Percentiles rank a stretch among this genome's conserved stretches.
Conservation (phyloP, 2,888 invertebrate species). For the Gonocerus acuteangulatus region DNA sequence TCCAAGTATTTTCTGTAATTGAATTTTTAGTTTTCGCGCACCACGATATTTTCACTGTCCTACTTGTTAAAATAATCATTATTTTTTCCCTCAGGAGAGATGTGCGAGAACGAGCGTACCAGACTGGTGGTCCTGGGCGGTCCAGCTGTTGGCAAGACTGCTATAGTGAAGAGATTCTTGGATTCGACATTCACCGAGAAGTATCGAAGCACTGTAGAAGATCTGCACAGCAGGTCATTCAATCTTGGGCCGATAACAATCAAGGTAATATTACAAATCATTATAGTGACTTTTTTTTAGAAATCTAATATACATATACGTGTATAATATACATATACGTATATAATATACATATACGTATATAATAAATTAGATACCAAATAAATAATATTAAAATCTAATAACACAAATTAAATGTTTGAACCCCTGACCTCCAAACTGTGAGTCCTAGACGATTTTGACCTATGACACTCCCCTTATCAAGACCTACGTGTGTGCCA, state of each 20-base stretch:
- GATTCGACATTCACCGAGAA: conserved; percentile 66
- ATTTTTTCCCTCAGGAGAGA: conserved; percentile 42
- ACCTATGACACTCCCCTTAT: too few species aligned
- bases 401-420: too few species aligned
- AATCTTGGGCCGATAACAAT: conserved; percentile 65
- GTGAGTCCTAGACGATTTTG: too few species aligned
- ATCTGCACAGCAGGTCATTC: conserved; percentile 77
- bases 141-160: conserved; percentile 75
- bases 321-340: neutral
- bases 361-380: neutral
- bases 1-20: too few species aligned
- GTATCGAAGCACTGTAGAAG: conserved; percentile 80
- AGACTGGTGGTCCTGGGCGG: conserved; percentile 77
- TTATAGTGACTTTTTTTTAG: neutral
- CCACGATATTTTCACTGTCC: too few species aligned
- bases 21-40: too few species aligned
- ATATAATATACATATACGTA: too few species aligned
- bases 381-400: too few species aligned
- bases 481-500: too few species aligned
- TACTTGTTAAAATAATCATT: too few species aligned
- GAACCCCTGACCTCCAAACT: too few species aligned
- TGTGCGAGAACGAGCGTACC: conserved; percentile 69
- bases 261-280: conserved; percentile 50
- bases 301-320: neutral
- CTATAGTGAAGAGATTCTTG: conserved; percentile 71